These are phyloP conservation scores for Mechanitis mazaeus DNA, from an alignment of 2,888 invertebrate genomes.

Conservation along the genomic window DNA sequence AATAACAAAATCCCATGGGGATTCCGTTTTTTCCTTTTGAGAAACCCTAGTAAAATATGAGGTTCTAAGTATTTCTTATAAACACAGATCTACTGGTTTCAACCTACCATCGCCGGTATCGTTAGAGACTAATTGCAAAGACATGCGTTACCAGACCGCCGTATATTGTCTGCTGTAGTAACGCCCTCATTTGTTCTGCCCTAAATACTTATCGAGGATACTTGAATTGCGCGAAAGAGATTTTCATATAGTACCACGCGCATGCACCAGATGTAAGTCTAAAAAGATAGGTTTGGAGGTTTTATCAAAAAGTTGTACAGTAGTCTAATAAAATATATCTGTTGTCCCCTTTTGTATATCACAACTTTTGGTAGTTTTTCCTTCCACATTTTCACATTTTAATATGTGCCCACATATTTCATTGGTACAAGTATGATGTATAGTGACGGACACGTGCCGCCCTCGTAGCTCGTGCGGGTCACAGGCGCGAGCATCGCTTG, in stretches of 20 bases:
- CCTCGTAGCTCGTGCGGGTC: constrained; percentile 20
- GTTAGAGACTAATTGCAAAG: constrained; percentile 37
- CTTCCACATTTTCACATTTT: background rate
- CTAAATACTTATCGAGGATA: constrained; percentile 43
- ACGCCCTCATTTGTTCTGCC: constrained; percentile 44
- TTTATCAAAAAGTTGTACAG: too few relatives aligned
- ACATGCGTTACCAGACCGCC: constrained; percentile 33
- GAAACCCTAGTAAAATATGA: too few relatives aligned
- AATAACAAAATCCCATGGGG: too few relatives aligned
- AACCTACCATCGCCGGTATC: constrained; percentile 39
- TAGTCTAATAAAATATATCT: too few relatives aligned
- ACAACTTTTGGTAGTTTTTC: background rate
- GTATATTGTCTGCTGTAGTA: constrained; percentile 40
- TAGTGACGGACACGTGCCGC: constrained; percentile 27
- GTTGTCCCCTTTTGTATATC: too few relatives aligned
- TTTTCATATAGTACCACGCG: constrained; percentile 37
- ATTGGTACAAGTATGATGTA: constrained; percentile 39
- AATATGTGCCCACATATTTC: too few relatives aligned
- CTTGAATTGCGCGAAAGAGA: constrained; percentile 25
- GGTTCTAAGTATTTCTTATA: too few relatives aligned
- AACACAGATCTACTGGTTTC: constrained; percentile 48
- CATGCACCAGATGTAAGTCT: constrained; percentile 44
- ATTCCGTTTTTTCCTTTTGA: too few relatives aligned
- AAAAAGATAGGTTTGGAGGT: background rate
- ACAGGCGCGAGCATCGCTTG: constrained; percentile 42